Conservation (phyloP, 1,140 invertebrate species). For the Drosophila bocki region DNA sequence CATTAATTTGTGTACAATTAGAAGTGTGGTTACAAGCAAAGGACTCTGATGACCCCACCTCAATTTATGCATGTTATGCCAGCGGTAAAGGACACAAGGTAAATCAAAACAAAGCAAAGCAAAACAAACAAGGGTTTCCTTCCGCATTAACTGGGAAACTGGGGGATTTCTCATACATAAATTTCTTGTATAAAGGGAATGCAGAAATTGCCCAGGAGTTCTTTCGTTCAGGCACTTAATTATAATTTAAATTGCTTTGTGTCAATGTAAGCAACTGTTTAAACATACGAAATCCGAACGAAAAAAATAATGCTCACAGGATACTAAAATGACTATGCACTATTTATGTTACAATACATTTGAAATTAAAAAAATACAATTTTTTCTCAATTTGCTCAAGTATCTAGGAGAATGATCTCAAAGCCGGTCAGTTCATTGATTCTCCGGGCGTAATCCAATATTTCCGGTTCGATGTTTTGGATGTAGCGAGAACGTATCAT, state of each 20-base stretch:
- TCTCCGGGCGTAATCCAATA: conserved; percentile 14
- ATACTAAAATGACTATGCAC: background rate
- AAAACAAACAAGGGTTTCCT: conserved; percentile 15
- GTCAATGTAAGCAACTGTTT: background rate
- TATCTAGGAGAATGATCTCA: conserved; percentile 3
- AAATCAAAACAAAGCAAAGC: conserved; percentile 13
- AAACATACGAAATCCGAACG: no score
- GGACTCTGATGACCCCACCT: background rate
- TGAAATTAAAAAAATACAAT: background rate
- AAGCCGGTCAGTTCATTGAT: conserved; percentile 36
- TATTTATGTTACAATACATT: background rate
- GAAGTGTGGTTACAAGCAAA: background rate
- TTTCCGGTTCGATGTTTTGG: background rate
- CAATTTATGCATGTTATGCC: conserved; percentile 34
- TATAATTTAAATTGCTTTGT: background rate
- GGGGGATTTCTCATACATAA: conserved; percentile 7
- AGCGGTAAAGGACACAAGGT: background rate
- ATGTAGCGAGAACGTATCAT: background rate
- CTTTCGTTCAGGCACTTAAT: background rate
- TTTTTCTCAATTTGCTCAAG: background rate
- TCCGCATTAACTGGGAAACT: background rate
- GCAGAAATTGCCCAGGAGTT: background rate
- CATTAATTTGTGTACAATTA: conserved; percentile 9
- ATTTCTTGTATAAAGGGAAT: background rate
- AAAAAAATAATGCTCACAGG: no score